Evolutionary conservation across 2,113 vertebrate species (phyloP).

Genomic region (Pimephales promelas): DNA sequence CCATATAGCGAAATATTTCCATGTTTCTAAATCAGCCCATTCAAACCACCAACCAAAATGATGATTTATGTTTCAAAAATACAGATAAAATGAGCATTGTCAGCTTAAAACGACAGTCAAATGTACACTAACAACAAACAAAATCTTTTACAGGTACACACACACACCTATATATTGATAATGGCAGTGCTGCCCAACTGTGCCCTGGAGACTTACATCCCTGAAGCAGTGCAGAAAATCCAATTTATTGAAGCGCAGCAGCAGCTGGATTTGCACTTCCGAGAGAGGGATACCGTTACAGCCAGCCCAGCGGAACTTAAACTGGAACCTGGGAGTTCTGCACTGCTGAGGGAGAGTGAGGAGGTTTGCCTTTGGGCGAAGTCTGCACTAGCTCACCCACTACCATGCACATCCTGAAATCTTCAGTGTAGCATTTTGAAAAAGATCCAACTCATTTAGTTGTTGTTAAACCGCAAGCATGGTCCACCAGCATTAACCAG

Average conservation of each 20-base stretch:
- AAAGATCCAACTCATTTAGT: neutral
- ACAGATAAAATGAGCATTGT: neutral
- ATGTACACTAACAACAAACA: neutral
- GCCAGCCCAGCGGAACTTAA: slow-evolving; percentile 58
- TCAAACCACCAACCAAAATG: neutral
- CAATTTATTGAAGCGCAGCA: slow-evolving; percentile 72
- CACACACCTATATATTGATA: slow-evolving; percentile 32
- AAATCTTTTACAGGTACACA: neutral
- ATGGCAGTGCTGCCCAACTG: slow-evolving; percentile 56
- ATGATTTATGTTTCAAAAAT: neutral
- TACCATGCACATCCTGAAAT: neutral
- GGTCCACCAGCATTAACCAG: neutral
- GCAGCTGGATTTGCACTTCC: slow-evolving; percentile 78
- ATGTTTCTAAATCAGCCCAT: neutral
- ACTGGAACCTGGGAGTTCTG: slow-evolving; percentile 44
- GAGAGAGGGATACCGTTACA: slow-evolving; percentile 73
- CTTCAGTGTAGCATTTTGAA: neutral
- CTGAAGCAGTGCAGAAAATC: slow-evolving; percentile 71
- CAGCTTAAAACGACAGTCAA: neutral
- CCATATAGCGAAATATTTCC: neutral
- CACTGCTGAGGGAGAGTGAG: slow-evolving; percentile 32
- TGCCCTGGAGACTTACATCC: slow-evolving; percentile 64
- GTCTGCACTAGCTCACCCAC: neutral
- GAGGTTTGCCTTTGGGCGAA: neutral
- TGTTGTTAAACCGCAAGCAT: neutral